These are phyloP conservation scores for Vanessa atalanta DNA, from an alignment of 1,140 invertebrate genomes.

Conservation along the genomic window DNA sequence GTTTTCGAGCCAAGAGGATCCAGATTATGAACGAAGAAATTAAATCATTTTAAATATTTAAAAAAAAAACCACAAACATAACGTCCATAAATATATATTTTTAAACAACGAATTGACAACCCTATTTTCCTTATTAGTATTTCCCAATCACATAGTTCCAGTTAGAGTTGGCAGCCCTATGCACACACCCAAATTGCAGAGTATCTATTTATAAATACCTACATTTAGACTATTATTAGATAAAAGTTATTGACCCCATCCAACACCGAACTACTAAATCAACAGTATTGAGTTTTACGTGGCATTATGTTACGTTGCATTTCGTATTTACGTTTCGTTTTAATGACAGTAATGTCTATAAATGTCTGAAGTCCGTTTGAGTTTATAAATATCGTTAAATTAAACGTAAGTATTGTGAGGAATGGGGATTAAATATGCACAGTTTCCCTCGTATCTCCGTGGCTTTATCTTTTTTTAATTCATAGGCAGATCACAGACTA, in stretches of 20 bases:
- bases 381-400: not conserved
- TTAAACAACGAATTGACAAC: too few relatives aligned
- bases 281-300: constrained; percentile 18
- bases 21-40: too few relatives aligned
- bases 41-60: too few relatives aligned
- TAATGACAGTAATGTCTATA: not conserved
- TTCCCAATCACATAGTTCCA: not conserved
- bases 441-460: too few relatives aligned
- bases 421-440: too few relatives aligned
- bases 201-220: constrained; percentile 39
- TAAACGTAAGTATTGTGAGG: too few relatives aligned
- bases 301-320: constrained; percentile 10
- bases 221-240: constrained; percentile 43
- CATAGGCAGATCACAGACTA: too few relatives aligned
- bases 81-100: too few relatives aligned
- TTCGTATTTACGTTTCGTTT: constrained; percentile 14
- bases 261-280: constrained; percentile 19
- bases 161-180: constrained; percentile 23
- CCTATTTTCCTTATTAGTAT: not conserved
- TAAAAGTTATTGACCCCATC: constrained; percentile 41
- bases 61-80: too few relatives aligned
- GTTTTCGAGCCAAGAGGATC: too few relatives aligned
- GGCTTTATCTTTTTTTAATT: too few relatives aligned
- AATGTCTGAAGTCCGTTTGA: not conserved
- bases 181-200: constrained; percentile 11